Base-by-base conservation (phyloP, 1,140 invertebrate genomes). In the Lutraria rhynchaena region DNA sequence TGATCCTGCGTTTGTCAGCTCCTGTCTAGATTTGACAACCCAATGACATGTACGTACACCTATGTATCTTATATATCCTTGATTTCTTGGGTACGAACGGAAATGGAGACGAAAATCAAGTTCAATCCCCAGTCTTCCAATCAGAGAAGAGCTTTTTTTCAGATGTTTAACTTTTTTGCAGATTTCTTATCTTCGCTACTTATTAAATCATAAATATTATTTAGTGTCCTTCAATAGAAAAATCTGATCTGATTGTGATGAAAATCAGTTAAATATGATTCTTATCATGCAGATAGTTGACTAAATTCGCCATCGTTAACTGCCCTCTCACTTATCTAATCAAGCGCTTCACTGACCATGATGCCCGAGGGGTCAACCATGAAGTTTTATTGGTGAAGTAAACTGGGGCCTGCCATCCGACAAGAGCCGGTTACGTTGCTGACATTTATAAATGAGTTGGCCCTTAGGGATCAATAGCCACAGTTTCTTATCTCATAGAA, bases 391-490 rank as follows among this genome's bases (percentile, higher is more conserved):
- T 55, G 63, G 22, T 41, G 53, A 44, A 49, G 55, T 51, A 44
- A 24, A 49, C 44, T 31, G 24, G 55, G 76, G 51, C 35, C 65
- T 80, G 51, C 19, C 44, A 70, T n/a, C 35, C 27, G 53, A 19
- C n/a, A 46, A 49, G 65, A 65, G 63, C 60, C 76, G 37, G 37
- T 33, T 44, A 46, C 37, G 29, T 29, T 44, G 65, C 69, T 80
- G 76, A 80, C 76, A 80, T 80, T 80, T 80, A 80, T 80, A 80
- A 80, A 80, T 80, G 76, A 80, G 27, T 22, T 70, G 24, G 33
- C 60, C 76, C 63, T 22, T 46, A 37, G 37, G 63, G 49, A 27
- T 60, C 37, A 37, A 31, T 5, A 33, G 15, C 29, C 29, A 33
- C 76, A 69, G 60, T 80, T 15, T 57, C 76, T 80, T 80, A 80